Base-by-base conservation (phyloP, 2,113 vertebrate genomes). In the Perca schrenkii region DNA sequence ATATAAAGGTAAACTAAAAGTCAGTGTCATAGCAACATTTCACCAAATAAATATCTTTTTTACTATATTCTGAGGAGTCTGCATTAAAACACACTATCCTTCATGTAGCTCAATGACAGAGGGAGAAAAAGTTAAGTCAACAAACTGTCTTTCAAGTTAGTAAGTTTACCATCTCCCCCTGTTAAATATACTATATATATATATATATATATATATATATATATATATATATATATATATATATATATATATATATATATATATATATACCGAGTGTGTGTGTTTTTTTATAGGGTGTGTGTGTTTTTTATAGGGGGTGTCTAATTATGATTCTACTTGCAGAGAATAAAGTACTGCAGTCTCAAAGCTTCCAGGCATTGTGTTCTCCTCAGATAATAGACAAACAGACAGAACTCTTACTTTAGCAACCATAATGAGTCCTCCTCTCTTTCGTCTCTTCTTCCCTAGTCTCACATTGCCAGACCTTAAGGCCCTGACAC, bases 251-350 rank as follows among this genome's bases (percentile, higher is more conserved):
- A 72, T 22, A 72, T 19, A 66, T 58, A 72, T 21, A 73, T 62
- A 67, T 47, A 43, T 43, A 80, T 71, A 87, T 21, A 54, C 15
- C 25, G 25, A 66, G 43, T 76, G 36, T 79, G 67, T 79, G 64
- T 74, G 54, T 54, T 49, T 80, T 63, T 67, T 81, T 72, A 34
- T 65, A 28, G 77, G 62, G 61, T 60, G 16, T 73, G 54, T 67
- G n/a, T n/a, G n/a, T n/a, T n/a, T 68, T 53, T 81, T 72, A 34
- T 65, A 28, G 77, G 62, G 61, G 63, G 16, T 73, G 54, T 67
- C 77, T 91, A 88, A 92, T 90, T 90, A 90, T 66, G 34, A 85
- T 53, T 88, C 64, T 74, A 36, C 76, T 60, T 53, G 69, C 74
- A 83, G 78, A 81, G 47, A 63, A 78, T 28, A 12, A 46, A 72